A percentile compares a stretch with the other conserved stretches of the same genome.
phyloP scores from a whole-genome alignment of 2,113 vertebrate genomes.

The Macheiramphus alcinus region DNA sequence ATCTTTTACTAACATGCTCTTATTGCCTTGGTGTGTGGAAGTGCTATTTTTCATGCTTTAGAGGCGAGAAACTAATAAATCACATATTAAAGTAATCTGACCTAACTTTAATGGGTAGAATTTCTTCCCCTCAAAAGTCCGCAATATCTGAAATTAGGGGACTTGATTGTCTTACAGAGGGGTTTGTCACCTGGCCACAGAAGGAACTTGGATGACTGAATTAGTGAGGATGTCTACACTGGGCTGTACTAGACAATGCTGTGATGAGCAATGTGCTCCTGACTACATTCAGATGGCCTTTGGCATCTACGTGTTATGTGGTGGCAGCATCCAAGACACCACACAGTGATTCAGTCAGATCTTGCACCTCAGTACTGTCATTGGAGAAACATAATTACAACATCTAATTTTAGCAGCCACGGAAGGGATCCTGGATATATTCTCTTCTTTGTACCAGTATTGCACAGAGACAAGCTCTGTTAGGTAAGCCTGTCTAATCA shows the following conservation, averaged over 20 bases:
- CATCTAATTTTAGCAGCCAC: neutral
- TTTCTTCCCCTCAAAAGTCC: neutral
- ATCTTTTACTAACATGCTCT: neutral
- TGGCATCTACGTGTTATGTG: fast-evolving
- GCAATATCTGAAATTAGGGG: neutral
- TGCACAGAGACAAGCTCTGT: neutral
- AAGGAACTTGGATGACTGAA: neutral
- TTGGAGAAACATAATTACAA: neutral
- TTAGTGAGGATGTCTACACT: neutral
- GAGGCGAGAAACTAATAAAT: neutral
- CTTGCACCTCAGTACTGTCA: neutral
- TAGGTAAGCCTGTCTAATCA: neutral
- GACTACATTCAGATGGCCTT: neutral
- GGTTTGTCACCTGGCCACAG: neutral
- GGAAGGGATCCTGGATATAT: neutral
- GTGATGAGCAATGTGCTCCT: neutral
- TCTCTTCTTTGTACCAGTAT: neutral
- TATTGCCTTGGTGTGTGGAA: neutral
- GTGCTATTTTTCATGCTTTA: neutral
- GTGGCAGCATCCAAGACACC: neutral
- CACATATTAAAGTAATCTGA: neutral
- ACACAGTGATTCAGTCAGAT: neutral
- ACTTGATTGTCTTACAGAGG: neutral
- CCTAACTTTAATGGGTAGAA: neutral
- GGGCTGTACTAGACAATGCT: neutral